A percentile compares a stretch with the other conserved stretches of the same genome.
Evolutionary conservation across 2,888 invertebrate genomes (phyloP).

Genomic region (Masnerella sp.): DNA sequence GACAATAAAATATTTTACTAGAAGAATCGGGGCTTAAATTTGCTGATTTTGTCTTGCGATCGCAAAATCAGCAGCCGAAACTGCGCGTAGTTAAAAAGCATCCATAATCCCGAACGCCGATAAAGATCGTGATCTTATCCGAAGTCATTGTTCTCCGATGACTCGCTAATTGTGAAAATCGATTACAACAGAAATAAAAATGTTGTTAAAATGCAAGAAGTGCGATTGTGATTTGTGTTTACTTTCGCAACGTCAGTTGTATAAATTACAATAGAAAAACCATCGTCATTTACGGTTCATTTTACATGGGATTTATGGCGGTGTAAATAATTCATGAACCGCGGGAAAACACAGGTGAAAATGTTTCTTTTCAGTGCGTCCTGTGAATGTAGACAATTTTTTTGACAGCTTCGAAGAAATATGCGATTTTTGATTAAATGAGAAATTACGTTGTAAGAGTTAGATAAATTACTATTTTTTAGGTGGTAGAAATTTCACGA

Average conservation of each 20-base stretch:
- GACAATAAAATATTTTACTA: too few relatives aligned
- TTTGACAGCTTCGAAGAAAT: too few relatives aligned
- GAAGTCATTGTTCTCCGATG: constrained; percentile 40
- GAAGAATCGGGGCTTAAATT: too few relatives aligned
- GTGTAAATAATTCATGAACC: constrained; percentile 27
- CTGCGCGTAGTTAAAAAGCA: constrained; percentile 8
- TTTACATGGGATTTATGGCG: constrained; percentile 13
- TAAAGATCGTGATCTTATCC: constrained; percentile 28
- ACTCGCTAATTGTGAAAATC: constrained; percentile 50
- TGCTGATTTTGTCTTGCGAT: too few relatives aligned
- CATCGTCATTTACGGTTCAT: constrained; percentile 19
- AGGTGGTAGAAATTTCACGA: too few relatives aligned
- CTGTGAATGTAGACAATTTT: too few relatives aligned
- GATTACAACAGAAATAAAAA: constrained; percentile 43
- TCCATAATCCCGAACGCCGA: constrained; percentile 21
- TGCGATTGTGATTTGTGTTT: constrained; percentile 23
- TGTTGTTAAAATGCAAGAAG: constrained; percentile 29
- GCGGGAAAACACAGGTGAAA: constrained; percentile 15
- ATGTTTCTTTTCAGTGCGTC: not conserved
- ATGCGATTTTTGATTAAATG: too few relatives aligned
- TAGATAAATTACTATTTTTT: too few relatives aligned
- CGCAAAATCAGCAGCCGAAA: too few relatives aligned
- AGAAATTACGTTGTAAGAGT: too few relatives aligned
- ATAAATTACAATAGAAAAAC: constrained; percentile 10
- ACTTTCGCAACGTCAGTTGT: constrained; percentile 28